Evolutionary conservation across 1,140 invertebrate species (phyloP).

Genomic region (Leptinotarsa lineolata): DNA sequence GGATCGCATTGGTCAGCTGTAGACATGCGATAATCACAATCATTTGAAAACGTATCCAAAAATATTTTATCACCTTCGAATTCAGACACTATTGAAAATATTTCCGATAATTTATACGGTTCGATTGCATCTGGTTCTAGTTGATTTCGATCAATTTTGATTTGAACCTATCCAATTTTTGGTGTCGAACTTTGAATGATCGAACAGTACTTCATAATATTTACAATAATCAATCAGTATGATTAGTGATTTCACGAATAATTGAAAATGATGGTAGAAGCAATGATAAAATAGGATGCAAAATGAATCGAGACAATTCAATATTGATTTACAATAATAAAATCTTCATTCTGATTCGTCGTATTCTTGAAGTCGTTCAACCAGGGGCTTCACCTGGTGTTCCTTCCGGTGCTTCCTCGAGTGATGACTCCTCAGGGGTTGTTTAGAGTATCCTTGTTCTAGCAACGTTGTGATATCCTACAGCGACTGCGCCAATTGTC

Average conservation of each 20-base stretch:
- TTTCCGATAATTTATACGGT: background rate
- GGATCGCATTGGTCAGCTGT: background rate
- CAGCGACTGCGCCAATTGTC: no score
- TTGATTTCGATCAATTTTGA: background rate
- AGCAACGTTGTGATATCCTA: no score
- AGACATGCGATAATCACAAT: background rate
- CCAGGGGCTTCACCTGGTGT: no score
- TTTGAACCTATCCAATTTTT: background rate
- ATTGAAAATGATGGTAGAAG: no score
- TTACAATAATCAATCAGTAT: constrained; percentile 3
- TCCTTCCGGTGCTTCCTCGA: no score
- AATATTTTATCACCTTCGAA: constrained; percentile 9
- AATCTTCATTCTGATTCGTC: background rate
- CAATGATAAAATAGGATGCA: background rate
- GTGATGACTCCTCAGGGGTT: no score
- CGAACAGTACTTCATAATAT: background rate
- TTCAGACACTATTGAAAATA: constrained; percentile 13
- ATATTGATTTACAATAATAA: no score
- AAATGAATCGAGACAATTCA: constrained; percentile 7
- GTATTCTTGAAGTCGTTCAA: no score
- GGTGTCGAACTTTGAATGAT: background rate
- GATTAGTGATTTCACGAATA: background rate
- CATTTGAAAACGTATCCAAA: constrained; percentile 3
- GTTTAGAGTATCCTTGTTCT: no score
- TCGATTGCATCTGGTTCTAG: constrained; percentile 7